Base-by-base conservation (phyloP, 2,113 vertebrate genomes). In the Macquaria ambigua region DNA sequence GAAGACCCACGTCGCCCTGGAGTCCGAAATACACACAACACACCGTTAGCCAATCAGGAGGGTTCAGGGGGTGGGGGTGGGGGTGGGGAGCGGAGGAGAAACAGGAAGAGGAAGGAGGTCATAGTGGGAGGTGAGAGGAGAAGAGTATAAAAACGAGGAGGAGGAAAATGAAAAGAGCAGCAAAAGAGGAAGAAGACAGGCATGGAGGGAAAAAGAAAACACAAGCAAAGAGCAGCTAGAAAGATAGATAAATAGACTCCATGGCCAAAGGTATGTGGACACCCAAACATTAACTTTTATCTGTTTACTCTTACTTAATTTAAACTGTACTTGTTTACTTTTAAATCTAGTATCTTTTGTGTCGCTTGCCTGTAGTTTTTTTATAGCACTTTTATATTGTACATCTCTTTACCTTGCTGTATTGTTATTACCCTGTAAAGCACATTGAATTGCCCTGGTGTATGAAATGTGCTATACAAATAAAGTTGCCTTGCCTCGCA, bases 1-100 rank as follows among this genome's bases (percentile, higher is more conserved):
- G 93, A 71, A 86, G 89, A 92, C 96, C 96, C 86, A 92, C 87
- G 43, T 96, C 95, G 20, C 96, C 96, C 96, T 96, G 92, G 86
- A 90, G 87, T 89, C 89, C 92, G 89, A 83, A 93, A 93, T 84
- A 94, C 91, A 92, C 61, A 93, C 90, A 92, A 93, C 84, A 95
- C 77, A 90, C 77, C 8, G 43, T 90, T 89, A 94, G 92, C 89
- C 82, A 89, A 90, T 86, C 72, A 81, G 41, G n/a, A 59, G 74
- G 12, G n/a, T 21, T 34, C 15, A 14, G 0, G 0, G 20, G 14
- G 14, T 6, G 55, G n/a, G 10, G 28, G 28, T 31, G 28, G 28
- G 28, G 28, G 55, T 11, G 41, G 64, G 14, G 56, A 37, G 48
- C 5, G 18, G 6, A 73, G n/a, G 67, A 72, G 59, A 39, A 56